phyloP scores from a whole-genome alignment of 1,140 invertebrate genomes.

The Cotesia vestalis region DNA sequence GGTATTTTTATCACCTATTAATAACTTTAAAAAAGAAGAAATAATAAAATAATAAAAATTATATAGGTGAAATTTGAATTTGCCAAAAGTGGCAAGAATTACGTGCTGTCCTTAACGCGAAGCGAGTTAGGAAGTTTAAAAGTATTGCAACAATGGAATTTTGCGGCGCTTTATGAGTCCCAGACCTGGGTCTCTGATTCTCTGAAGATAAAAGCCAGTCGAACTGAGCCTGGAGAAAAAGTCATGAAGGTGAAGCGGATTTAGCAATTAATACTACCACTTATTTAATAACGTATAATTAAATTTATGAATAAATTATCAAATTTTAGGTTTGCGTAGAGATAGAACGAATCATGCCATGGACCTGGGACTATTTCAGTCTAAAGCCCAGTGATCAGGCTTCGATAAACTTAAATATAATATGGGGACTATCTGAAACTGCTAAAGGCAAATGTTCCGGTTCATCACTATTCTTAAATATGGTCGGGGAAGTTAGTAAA shows the following conservation, averaged over 20 bases:
- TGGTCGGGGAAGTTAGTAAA: constrained; percentile 54
- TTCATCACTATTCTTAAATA: constrained; percentile 52
- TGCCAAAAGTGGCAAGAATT: constrained; percentile 48
- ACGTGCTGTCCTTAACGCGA: constrained; percentile 54
- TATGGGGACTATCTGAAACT: constrained; percentile 54
- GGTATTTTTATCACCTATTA: constrained; percentile 37
- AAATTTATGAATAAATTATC: constrained; percentile 10
- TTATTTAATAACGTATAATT: background rate
- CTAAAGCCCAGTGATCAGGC: constrained; percentile 53
- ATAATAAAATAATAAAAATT: no score
- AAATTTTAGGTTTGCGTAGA: constrained; percentile 55
- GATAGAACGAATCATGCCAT: constrained; percentile 54
- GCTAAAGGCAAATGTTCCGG: constrained; percentile 58
- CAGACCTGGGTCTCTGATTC: constrained; percentile 54
- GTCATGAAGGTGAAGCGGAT: constrained; percentile 52
- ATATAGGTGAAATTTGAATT: constrained; percentile 60
- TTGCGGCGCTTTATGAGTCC: constrained; percentile 54
- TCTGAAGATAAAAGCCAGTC: constrained; percentile 59
- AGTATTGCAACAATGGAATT: constrained; percentile 59
- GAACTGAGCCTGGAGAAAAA: constrained; percentile 47
- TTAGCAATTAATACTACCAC: background rate
- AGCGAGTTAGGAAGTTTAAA: constrained; percentile 47
- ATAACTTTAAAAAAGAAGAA: no score
- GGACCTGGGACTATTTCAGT: constrained; percentile 60
- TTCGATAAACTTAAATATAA: constrained; percentile 49